Evolutionary conservation across 2,888 invertebrate genomes (phyloP), one percentile per base, ranked within the genome.

Genomic region (Philopedon plagiatum): DNA sequence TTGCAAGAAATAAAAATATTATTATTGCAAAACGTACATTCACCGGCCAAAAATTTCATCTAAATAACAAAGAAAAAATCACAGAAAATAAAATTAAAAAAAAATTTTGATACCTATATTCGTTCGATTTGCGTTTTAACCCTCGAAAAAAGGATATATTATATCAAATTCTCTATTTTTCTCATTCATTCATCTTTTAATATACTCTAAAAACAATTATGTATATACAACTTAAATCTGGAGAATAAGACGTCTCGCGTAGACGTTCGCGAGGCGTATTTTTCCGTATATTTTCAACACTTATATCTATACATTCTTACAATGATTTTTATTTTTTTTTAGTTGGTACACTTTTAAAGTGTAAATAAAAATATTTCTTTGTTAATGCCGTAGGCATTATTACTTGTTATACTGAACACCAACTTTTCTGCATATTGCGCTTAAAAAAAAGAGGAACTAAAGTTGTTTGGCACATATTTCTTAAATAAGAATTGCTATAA

Each of bases 291-390:
- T 34, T 66, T 73, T 65, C 77, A 81, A 81, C 81, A 82, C 81
- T 81, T 81, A 82, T 65, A 81, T 80, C 81, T 83, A 82, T 83
- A 82, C 83, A 82, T 80, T 80, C 80, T 82, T 82, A 82, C 81
- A 73, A 81, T 79, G 80, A 79, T 80, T 81, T 78, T 46, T 54
- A 46, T 49, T 64, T 54, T 67, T 76, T 78, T 81, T 79, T 83
- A 82, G 81, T 83, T 76, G 78, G 78, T 58, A 80, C 85, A 84
- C 84, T 85, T 84, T 78, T 83, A 81, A 84, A 85, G 85, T 83
- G 85, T 79, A 82, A 75, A 78, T 71, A 75, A 77, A 79, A 80
- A 78, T 76, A 79, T 78, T 76, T 76, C 73, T 66, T 32, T 49
- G 34, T 13, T 65, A 79, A 84, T 84, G 84, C 83, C 83, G 73